Conservation (phyloP, 2,888 invertebrate species). For the Oxystoma pomonae region DNA sequence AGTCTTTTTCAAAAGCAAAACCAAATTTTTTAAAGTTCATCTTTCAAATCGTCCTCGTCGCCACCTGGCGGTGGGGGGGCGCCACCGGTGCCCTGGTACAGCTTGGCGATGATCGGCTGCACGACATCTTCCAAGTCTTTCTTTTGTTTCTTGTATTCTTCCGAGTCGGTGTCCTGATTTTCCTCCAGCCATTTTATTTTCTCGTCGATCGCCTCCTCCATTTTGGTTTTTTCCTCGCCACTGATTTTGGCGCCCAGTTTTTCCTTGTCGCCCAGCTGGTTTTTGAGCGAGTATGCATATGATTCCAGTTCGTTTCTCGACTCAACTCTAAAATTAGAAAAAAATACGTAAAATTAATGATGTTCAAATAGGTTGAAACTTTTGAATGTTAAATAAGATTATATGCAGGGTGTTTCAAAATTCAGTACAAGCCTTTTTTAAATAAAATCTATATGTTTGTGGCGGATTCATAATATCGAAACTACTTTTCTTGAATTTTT, state of each 20-base stretch:
- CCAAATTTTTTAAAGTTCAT: slow-evolving; percentile 65
- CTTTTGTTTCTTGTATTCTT: slow-evolving; percentile 93
- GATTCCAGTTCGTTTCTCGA: slow-evolving; percentile 96
- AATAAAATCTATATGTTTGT: too few species aligned
- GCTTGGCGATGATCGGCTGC: slow-evolving; percentile 95
- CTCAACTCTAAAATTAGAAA: too few species aligned
- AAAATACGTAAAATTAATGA: too few species aligned
- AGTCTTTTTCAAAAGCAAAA: slow-evolving; percentile 16
- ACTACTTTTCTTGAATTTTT: too few species aligned
- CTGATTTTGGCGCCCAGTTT: slow-evolving; percentile 89
- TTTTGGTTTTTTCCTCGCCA: slow-evolving; percentile 88
- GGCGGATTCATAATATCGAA: too few species aligned
- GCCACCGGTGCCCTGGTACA: slow-evolving; percentile 86
- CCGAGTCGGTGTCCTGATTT: slow-evolving; percentile 88
- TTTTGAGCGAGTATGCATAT: slow-evolving; percentile 96
- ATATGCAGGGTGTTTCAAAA: too few species aligned
- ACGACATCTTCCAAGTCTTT: slow-evolving; percentile 88
- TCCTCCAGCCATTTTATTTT: slow-evolving; percentile 97
- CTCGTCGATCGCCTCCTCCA: slow-evolving; percentile 94
- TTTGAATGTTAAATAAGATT: too few species aligned
- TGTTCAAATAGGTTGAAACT: too few species aligned
- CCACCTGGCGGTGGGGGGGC: slow-evolving; percentile 68
- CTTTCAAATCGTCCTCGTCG: slow-evolving; percentile 74
- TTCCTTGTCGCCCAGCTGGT: slow-evolving; percentile 86
- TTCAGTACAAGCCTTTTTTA: too few species aligned